Evolutionary conservation across 30 jellyfish, hydroid and myxozoan species (phyloP), one percentile per base, ranked within the genome.

Genomic region (Catostylus mosaicus): DNA sequence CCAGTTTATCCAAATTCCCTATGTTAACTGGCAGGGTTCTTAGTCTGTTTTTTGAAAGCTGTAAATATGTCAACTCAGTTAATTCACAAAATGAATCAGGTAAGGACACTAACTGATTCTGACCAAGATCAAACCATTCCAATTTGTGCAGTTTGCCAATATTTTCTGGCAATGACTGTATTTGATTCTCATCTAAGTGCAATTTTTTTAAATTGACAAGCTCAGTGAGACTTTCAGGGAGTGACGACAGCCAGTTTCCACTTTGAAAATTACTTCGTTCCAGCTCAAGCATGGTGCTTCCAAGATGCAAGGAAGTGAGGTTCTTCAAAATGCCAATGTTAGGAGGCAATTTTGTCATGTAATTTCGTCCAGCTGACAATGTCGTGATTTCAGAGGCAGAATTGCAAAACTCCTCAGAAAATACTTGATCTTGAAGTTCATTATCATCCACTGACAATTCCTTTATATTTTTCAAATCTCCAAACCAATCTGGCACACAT

Each of bases 71-170:
- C 33, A 93, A 48, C 20, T 33, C 38, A n/a, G 30, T 51, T 32
- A 93, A 38, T 10, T 88, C 73, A 74, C 97, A 82, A 36, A 93
- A 80, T 59, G 97, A 74, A 33, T 83, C 88, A 26, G 98, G 98
- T 27, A 93, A 71, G 35, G 23, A 2, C 64, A 70, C 74, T 12
- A 93, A 83, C 83, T 63, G 89, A 68, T 93, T 93, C 80, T 93
- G 98, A 10, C 98, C 98, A 43, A 93, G 71, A 77, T 93, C 98
- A 26, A 93, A 63, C 97, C 97, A 93, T 30, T 77, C 74, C 23
- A 93, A 48, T 4, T 34, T 45, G 12, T 14, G 18, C 33, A 93
- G 90, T 27, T 86, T 38, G 11, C 98, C 98, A 87, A 93, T 33
- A 9, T 60, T 61, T 3, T 26, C 54, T 51, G 98, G 98, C 61